phyloP scores from a whole-genome alignment of 2,888 invertebrate genomes.

The Trimorus sp. region DNA sequence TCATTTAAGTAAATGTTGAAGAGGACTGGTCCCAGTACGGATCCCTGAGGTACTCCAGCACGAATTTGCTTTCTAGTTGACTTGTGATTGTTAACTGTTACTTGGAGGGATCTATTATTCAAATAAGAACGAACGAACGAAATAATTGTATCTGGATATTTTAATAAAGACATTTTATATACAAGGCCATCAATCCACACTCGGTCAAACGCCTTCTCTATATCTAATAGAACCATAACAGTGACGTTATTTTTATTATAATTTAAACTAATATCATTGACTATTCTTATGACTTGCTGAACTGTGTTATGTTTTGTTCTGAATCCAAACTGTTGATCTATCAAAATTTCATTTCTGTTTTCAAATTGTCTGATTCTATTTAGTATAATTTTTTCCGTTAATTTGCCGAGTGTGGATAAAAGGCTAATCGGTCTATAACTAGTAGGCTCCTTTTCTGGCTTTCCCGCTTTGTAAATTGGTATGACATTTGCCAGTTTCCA shows the following conservation, averaged over 20 bases:
- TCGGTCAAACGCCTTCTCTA: constrained; percentile 66
- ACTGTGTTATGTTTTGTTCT: constrained; percentile 70
- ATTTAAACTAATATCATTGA: constrained; percentile 67
- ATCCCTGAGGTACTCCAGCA: constrained; percentile 58
- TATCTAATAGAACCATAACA: constrained; percentile 70
- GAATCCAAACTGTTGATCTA: constrained; percentile 73
- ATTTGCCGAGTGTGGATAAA: constrained; percentile 50
- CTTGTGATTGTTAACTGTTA: constrained; percentile 59
- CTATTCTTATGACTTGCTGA: constrained; percentile 72
- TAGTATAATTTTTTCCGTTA: constrained; percentile 55
- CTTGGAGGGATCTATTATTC: constrained; percentile 62
- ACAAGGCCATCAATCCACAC: constrained; percentile 74
- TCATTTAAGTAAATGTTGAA: constrained; percentile 69
- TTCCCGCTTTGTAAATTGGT: constrained; percentile 55
- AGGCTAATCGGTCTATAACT: constrained; percentile 66
- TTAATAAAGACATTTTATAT: constrained; percentile 69
- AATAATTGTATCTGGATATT: constrained; percentile 67
- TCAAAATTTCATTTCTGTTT: constrained; percentile 53
- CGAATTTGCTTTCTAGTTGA: constrained; percentile 26
- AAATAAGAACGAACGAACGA: constrained; percentile 70
- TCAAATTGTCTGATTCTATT: constrained; percentile 53
- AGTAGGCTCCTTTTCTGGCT: constrained; percentile 30
- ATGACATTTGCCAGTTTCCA: constrained; percentile 60
- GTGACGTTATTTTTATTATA: constrained; percentile 71
- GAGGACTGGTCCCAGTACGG: constrained; percentile 65